Evolutionary conservation across 2,797 vertebrate genomes (phyloP).

Genomic region (Acanthiza pusilla): DNA sequence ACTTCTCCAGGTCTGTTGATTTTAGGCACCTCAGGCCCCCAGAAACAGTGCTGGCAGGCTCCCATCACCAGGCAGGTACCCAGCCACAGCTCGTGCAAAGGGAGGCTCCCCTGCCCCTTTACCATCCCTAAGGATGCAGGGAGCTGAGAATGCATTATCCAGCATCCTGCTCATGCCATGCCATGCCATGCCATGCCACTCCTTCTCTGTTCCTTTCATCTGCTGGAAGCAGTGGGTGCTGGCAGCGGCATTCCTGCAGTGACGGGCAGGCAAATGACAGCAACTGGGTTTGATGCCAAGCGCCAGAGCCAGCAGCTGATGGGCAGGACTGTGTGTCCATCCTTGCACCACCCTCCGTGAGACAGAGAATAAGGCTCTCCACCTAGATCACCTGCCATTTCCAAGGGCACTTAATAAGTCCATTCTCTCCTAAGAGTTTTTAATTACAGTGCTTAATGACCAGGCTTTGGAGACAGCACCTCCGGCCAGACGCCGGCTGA

Average conservation of each 20-base stretch:
- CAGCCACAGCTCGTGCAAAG: background rate
- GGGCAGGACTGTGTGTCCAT: background rate
- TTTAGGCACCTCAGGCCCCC: background rate
- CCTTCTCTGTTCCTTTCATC: background rate
- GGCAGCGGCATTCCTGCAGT: background rate
- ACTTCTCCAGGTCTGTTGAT: background rate
- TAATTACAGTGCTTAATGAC: background rate
- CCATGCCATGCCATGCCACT: background rate
- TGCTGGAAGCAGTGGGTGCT: background rate
- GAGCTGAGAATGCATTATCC: background rate
- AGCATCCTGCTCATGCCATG: background rate
- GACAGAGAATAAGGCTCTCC: accelerated
- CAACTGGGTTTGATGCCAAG: background rate
- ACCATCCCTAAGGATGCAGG: background rate
- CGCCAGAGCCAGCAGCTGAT: accelerated
- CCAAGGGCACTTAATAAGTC: background rate
- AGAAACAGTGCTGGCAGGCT: too few species aligned
- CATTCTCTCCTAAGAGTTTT: background rate
- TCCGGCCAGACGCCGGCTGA: accelerated
- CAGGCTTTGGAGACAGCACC: background rate
- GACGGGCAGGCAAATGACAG: background rate
- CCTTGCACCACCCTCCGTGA: background rate
- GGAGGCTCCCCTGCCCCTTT: background rate
- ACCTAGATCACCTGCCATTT: background rate
- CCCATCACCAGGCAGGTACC: too few species aligned